Evolutionary conservation across 2,113 vertebrate genomes (phyloP).

Genomic region (Balaeniceps rex): DNA sequence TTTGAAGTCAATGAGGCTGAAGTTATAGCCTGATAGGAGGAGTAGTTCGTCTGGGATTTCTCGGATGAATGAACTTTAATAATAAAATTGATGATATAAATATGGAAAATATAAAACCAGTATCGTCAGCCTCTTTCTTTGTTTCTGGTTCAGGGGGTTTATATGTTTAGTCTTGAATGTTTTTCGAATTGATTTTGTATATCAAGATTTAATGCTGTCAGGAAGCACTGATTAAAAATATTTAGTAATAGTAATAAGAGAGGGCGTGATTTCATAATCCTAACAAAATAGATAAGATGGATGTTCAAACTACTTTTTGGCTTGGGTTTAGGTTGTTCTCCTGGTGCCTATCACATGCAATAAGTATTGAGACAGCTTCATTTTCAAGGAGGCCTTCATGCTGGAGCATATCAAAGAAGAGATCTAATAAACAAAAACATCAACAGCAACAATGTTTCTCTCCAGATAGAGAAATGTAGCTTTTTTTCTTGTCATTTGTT

Average conservation of each 20-base stretch:
- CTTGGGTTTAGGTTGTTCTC: neutral
- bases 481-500: neutral
- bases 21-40: constrained; percentile 21
- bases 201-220: neutral
- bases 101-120: neutral
- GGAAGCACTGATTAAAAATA: constrained; percentile 11
- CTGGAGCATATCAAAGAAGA: neutral
- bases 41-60: constrained; percentile 15
- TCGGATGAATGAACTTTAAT: constrained; percentile 26
- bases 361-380: neutral
- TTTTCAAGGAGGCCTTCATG: neutral
- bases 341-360: neutral
- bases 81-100: constrained; percentile 27
- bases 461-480: neutral
- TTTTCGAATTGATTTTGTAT: neutral
- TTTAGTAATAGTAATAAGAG: neutral
- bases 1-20: constrained; percentile 37
- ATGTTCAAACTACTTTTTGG: neutral
- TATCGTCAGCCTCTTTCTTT: neutral
- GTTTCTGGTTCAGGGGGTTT: neutral
- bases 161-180: constrained; percentile 28
- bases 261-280: constrained; percentile 6
- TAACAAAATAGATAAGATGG: neutral
- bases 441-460: neutral
- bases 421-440: neutral